Base-by-base conservation (phyloP, 2,888 invertebrate species). In the Pyrrhopygopsis socrates region DNA sequence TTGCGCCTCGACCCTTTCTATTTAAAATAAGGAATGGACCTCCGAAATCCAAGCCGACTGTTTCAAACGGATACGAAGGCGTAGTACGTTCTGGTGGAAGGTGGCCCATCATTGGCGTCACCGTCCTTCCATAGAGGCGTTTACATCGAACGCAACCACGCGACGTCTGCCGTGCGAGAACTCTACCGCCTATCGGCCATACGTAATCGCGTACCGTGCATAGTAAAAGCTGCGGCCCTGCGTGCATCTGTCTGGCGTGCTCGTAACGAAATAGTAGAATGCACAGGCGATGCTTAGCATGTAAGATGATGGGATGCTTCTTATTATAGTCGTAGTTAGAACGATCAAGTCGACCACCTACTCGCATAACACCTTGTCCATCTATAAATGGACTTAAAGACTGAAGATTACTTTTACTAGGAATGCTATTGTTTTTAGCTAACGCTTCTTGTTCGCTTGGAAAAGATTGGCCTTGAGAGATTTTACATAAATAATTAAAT, bases 151-250 rank as follows among this genome's bases (percentile, higher is more conserved):
- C 84, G 71, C 92, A 92, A 11, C 67, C 82, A 20, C 84, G 60
- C n/a, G 85, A 88, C 34, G 82, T 83, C 8, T 77, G 84, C 11
- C 91, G 27, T 15, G 91, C 88, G 27, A 90, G 76, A 8, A 71
- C 67, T 68, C 85, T 84, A 54, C 88, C 90, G 54, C 83, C 83
- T 15, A 91, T 63, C 24, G 90, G 87, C 90, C 91, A 90, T 3
- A 89, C 68, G 13, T 58, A 74, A 58, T 87, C 81, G 18, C 86
- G 38, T 3, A 88, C 75, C 20, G 41, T 70, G 2, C 84, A 74
- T 30, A 91, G 76, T n/a, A 86, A 79, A 34, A 34, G 34, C 34
- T 34, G 34, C 18, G 54, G 54, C 9, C n/a, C 54, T 20, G 54
- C 54, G n/a, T 54, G 54, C 54, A 54, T 54, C n/a, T 54, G 54